phyloP scores from a whole-genome alignment of 2,888 invertebrate species.

The Platycnemis pennipes region DNA sequence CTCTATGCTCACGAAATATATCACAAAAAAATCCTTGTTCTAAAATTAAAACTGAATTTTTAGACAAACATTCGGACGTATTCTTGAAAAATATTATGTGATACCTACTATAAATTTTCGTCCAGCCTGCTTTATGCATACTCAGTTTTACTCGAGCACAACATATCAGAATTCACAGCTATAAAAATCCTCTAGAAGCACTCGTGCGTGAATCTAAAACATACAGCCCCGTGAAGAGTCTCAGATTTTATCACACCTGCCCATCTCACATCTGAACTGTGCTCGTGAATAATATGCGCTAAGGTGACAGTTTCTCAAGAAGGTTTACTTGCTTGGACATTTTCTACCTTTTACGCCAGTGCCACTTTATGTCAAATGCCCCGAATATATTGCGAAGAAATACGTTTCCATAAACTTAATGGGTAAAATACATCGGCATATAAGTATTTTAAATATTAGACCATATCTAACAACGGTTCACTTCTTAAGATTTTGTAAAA shows the following conservation, averaged over 20 bases:
- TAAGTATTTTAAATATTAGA: no score
- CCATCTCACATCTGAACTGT: not conserved
- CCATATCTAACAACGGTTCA: no score
- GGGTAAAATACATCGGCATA: no score
- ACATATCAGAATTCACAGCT: not conserved
- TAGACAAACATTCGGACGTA: no score
- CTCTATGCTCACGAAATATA: not conserved
- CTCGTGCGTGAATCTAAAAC: not conserved
- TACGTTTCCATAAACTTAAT: no score
- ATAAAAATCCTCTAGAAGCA: not conserved
- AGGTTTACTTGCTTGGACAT: not conserved
- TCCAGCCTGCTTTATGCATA: not conserved
- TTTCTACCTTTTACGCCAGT: not conserved
- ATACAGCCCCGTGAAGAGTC: not conserved
- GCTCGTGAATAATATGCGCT: not conserved
- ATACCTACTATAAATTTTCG: not conserved
- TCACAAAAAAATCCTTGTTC: not conserved
- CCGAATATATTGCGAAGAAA: not conserved
- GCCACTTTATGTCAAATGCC: not conserved
- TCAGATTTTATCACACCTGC: not conserved
- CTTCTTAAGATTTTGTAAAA: no score
- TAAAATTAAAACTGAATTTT: not conserved
- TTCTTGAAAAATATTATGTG: not conserved
- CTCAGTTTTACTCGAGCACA: not conserved
- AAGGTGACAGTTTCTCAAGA: not conserved